Conservation (phyloP, 1,140 invertebrate genomes). For the Stegodyphus mimosarum region DNA sequence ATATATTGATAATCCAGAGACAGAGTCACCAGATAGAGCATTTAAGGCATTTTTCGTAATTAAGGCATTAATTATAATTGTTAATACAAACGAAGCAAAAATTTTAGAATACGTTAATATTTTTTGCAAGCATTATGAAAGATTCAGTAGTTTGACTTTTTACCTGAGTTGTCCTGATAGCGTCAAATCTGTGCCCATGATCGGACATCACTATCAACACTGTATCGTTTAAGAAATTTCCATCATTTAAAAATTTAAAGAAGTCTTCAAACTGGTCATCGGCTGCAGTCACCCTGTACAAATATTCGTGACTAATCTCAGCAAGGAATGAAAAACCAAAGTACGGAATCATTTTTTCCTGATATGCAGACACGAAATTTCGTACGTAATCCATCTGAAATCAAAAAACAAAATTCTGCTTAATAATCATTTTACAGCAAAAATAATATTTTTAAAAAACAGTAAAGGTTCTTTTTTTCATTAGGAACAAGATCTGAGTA, state of each 20-base stretch:
- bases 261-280: conserved; percentile 62
- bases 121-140: no score
- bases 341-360: conserved; percentile 3
- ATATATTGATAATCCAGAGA: no score
- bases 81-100: no score
- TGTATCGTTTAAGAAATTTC: conserved; percentile 63
- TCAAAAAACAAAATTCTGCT: background rate
- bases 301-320: conserved; percentile 57
- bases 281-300: conserved; percentile 48
- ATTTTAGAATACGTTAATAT: no score
- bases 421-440: background rate
- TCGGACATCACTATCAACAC: conserved; percentile 65
- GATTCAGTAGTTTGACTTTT: background rate
- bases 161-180: conserved; percentile 60
- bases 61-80: no score
- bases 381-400: conserved; percentile 37
- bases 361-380: conserved; percentile 10
- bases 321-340: conserved; percentile 66
- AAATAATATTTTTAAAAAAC: background rate
- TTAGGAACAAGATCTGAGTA: background rate
- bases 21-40: no score
- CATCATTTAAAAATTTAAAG: conserved; percentile 60
- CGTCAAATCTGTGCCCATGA: conserved; percentile 65
- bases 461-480: background rate
- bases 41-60: no score